phyloP scores from a whole-genome alignment of 2,113 vertebrate genomes.

The Forbesichthys papilliferus region DNA sequence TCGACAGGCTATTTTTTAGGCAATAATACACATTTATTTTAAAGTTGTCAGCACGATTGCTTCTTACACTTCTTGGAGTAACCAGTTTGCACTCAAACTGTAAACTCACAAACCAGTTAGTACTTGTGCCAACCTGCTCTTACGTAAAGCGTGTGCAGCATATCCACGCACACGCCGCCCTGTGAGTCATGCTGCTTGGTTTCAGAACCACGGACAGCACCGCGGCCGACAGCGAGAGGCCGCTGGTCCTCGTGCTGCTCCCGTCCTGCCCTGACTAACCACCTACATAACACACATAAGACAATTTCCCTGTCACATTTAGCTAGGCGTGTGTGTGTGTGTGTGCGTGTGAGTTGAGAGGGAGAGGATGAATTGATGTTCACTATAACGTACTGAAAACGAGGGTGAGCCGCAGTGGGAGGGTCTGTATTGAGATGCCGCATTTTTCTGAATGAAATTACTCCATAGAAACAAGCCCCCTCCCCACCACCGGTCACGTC shows the following conservation, averaged over 20 bases:
- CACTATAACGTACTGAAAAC: constrained; percentile 46
- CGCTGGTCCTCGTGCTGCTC: not conserved
- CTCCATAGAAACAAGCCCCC: constrained; percentile 40
- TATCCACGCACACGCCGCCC: not conserved
- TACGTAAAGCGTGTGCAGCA: too few relatives aligned
- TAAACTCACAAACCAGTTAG: not conserved
- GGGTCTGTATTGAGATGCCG: constrained; percentile 75
- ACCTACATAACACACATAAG: not conserved
- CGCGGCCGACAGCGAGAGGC: not conserved
- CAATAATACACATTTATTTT: not conserved
- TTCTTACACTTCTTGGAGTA: not conserved
- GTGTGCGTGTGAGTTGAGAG: not conserved
- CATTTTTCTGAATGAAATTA: constrained; percentile 86
- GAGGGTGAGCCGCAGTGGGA: constrained; percentile 77
- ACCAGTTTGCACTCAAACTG: not conserved
- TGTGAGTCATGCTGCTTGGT: constrained; percentile 55
- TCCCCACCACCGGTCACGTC: constrained; percentile 25
- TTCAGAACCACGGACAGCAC: constrained; percentile 79
- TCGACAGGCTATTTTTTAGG: too few relatives aligned
- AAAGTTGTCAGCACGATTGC: not conserved
- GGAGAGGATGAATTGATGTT: not conserved
- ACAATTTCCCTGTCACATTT: constrained; percentile 14
- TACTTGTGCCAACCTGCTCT: not conserved
- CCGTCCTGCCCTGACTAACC: not conserved
- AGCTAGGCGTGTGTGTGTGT: not conserved